Conservation (phyloP, 2,888 invertebrate genomes). For the Rhingia rostrata region DNA sequence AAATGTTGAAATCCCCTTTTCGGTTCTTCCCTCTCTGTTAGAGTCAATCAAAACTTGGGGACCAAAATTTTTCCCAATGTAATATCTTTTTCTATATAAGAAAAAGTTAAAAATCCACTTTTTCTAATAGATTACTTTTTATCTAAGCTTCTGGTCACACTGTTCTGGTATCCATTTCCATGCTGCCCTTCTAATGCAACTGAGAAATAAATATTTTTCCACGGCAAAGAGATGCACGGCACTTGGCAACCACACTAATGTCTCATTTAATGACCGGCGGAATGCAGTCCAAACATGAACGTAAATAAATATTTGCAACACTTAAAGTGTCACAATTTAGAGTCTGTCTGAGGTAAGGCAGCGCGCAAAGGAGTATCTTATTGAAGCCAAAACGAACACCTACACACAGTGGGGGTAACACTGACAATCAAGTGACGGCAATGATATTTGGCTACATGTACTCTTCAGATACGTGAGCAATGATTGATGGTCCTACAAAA, state of each 20-base stretch:
- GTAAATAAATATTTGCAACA: conserved; percentile 73
- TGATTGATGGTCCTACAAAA: conserved; percentile 73
- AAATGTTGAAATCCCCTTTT: too few relatives aligned
- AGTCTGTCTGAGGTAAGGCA: conserved; percentile 52
- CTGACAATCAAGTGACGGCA: conserved; percentile 72
- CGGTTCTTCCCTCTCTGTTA: too few relatives aligned
- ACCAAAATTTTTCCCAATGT: too few relatives aligned
- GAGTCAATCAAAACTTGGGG: too few relatives aligned
- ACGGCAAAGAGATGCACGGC: conserved; percentile 24
- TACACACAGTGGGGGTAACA: conserved; percentile 39
- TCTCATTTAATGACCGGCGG: conserved; percentile 64
- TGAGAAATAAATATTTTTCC: conserved; percentile 48
- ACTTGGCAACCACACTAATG: conserved; percentile 46
- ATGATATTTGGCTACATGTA: conserved; percentile 36
- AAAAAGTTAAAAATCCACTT: too few relatives aligned
- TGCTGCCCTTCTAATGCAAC: conserved; percentile 10
- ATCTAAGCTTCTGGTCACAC: neutral
- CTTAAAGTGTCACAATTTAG: conserved; percentile 72
- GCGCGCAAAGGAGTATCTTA: conserved; percentile 27
- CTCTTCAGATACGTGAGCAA: conserved; percentile 14
- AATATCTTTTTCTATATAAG: too few relatives aligned
- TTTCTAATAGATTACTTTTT: neutral
- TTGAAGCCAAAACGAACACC: conserved; percentile 51
- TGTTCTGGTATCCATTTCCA: conserved; percentile 8
- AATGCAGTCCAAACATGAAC: conserved; percentile 62